Evolutionary conservation across 2,113 vertebrate genomes (phyloP).

Genomic region (Megaptera novaeangliae): DNA sequence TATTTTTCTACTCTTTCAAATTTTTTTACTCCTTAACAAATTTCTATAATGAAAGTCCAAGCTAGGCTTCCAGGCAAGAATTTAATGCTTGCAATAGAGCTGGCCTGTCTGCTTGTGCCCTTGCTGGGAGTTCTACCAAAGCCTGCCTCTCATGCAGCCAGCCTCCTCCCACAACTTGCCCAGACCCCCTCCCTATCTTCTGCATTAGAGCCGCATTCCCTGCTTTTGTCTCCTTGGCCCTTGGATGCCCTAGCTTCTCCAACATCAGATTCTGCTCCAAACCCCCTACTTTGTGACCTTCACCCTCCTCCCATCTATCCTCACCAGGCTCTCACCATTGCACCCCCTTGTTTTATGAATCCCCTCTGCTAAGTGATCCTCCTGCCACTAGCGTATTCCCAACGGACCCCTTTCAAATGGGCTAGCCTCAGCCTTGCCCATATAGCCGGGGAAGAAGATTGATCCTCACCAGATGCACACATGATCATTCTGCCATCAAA

Average conservation of each 20-base stretch:
- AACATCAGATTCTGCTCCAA: too few relatives aligned
- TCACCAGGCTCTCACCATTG: neutral
- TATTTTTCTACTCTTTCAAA: neutral
- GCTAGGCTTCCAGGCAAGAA: neutral
- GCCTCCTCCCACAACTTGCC: too few relatives aligned
- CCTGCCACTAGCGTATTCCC: neutral
- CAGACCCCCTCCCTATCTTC: neutral
- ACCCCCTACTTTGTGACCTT: rapidly evolving
- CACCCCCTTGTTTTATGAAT: too few relatives aligned
- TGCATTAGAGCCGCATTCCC: neutral
- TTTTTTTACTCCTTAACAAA: neutral
- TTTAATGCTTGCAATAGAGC: neutral
- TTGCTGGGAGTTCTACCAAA: neutral
- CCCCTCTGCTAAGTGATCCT: neutral
- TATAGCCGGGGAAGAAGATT: neutral
- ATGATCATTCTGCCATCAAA: neutral
- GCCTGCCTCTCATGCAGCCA: neutral
- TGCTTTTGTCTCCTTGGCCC: neutral
- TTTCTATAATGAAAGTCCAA: neutral
- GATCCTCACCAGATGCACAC: neutral
- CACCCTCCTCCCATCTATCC: rapidly evolving
- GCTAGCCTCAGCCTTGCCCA: neutral
- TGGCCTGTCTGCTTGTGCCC: neutral
- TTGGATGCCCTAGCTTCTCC: neutral
- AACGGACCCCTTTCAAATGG: neutral